phyloP scores from a whole-genome alignment of 2,888 invertebrate species.

The Furcula furcula region DNA sequence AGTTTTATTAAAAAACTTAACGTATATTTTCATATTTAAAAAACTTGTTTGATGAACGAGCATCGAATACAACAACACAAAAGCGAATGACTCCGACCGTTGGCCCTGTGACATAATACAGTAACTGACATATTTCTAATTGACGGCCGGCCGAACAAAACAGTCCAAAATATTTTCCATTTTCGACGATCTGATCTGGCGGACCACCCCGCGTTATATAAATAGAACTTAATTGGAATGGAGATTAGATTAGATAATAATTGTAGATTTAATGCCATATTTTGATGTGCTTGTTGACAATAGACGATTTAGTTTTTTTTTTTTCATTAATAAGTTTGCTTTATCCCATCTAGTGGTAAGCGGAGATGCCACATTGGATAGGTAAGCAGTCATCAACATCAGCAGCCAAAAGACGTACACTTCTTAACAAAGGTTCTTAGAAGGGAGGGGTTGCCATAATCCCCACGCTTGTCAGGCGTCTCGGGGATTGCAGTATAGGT shows the following conservation, averaged over 20 bases:
- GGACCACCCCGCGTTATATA: constrained; percentile 68
- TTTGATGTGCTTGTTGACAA: constrained; percentile 48
- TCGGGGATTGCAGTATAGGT: too few species aligned
- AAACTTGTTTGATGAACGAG: constrained; percentile 1
- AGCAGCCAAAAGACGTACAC: too few species aligned
- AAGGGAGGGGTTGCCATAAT: too few species aligned
- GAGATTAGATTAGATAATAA: constrained; percentile 44
- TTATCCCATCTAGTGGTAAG: too few species aligned
- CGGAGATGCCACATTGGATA: too few species aligned
- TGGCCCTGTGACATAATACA: constrained; percentile 42
- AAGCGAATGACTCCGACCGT: constrained; percentile 22
- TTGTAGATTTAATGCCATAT: constrained; percentile 31
- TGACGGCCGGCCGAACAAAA: constrained; percentile 62
- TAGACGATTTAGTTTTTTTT: constrained; percentile 14
- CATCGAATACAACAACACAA: constrained; percentile 26
- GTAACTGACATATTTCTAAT: constrained; percentile 65
- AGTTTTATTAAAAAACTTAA: neutral
- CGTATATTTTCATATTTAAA: neutral
- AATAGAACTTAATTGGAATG: constrained; percentile 69
- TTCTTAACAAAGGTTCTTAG: too few species aligned
- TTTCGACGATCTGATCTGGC: constrained; percentile 34
- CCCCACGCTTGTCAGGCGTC: too few species aligned
- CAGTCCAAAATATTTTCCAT: constrained; percentile 37
- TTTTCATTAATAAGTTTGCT: constrained; percentile 7
- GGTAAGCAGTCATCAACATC: too few species aligned